A percentile compares a stretch with the other conserved stretches of the same genome.
These are phyloP conservation scores for Hyperoplus lanceolatus DNA, from an alignment of 2,797 vertebrate genomes.

Conservation along the genomic window DNA sequence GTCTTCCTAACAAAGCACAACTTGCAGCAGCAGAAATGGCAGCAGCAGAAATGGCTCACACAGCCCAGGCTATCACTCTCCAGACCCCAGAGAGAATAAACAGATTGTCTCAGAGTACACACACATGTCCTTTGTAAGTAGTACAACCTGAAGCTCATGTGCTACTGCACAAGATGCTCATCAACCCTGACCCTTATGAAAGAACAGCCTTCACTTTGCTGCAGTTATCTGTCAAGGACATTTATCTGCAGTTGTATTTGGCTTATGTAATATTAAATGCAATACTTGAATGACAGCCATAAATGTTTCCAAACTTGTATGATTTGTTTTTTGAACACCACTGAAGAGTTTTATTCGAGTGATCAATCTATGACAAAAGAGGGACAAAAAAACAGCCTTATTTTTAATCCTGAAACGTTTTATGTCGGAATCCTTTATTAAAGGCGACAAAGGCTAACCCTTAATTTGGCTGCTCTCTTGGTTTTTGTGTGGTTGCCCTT, in stretches of 20 bases:
- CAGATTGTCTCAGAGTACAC: slow-evolving; percentile 50
- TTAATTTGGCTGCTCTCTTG: slow-evolving; percentile 13
- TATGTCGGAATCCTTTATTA: slow-evolving; percentile 23
- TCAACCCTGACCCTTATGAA: slow-evolving; percentile 15
- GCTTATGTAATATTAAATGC: slow-evolving; percentile 27
- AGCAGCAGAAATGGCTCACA: slow-evolving; percentile 27
- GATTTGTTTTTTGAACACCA: slow-evolving; percentile 16
- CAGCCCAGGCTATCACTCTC: slow-evolving; percentile 25
- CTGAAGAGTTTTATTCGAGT: neutral
- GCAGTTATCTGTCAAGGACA: slow-evolving; percentile 44
- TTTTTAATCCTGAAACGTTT: slow-evolving; percentile 33
- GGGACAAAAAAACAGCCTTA: neutral
- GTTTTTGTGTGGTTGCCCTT: slow-evolving; percentile 20
- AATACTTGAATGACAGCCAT: slow-evolving; percentile 7
- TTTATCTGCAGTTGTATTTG: slow-evolving; percentile 7
- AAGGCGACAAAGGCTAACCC: slow-evolving; percentile 24
- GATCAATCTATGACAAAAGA: slow-evolving; percentile 9
- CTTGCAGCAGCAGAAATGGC: slow-evolving; percentile 28
- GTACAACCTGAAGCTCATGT: slow-evolving; percentile 28
- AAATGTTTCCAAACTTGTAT: slow-evolving; percentile 10
- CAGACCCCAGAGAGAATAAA: slow-evolving; percentile 62
- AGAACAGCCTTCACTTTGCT: slow-evolving; percentile 23
- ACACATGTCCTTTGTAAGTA: slow-evolving; percentile 44
- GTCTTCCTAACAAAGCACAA: slow-evolving; percentile 41
- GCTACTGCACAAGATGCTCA: slow-evolving; percentile 21